A percentile compares a stretch with the other conserved stretches of the same genome.
Conservation (phyloP, 1,140 invertebrate species). For the Spodoptera litura region DNA sequence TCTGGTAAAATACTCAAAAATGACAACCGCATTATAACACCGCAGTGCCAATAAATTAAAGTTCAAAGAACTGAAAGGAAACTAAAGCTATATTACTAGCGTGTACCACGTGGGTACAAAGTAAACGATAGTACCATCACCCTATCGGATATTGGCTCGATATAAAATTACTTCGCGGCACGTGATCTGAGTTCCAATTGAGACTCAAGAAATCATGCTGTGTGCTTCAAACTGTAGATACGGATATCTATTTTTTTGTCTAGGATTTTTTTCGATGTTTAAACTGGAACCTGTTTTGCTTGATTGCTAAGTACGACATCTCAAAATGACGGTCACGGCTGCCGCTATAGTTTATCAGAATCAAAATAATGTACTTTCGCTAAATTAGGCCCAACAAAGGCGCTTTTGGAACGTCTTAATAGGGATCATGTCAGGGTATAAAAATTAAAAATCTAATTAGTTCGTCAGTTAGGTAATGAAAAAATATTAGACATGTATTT, state of each 20-base stretch:
- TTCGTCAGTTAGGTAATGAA: too few species aligned
- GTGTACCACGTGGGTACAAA: constrained; percentile 21
- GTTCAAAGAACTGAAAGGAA: constrained; percentile 1
- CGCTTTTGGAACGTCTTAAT: too few species aligned
- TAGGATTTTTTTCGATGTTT: constrained; percentile 3
- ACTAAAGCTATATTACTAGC: constrained; percentile 8
- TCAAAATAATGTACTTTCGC: too few species aligned
- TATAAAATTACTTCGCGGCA: constrained; percentile 40
- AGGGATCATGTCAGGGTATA: too few species aligned
- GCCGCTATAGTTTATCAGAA: too few species aligned
- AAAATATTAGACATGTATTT: too few species aligned
- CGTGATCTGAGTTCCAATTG: constrained; percentile 24
- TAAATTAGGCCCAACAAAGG: too few species aligned
- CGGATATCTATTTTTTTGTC: constrained; percentile 4
- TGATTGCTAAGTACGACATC: too few species aligned
- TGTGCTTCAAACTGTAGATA: constrained; percentile 6
- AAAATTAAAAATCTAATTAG: too few species aligned
- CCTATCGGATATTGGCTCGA: constrained; percentile 41
- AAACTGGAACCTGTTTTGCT: too few species aligned
- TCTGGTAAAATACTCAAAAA: not conserved
- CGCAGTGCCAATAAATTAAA: not conserved
- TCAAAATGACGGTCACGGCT: too few species aligned
- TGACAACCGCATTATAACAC: not conserved
- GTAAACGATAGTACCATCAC: constrained; percentile 22
- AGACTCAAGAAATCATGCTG: constrained; percentile 34